These are phyloP conservation scores for Hydropotes inermis DNA, from an alignment of 2,113 vertebrate species.

Conservation along the genomic window DNA sequence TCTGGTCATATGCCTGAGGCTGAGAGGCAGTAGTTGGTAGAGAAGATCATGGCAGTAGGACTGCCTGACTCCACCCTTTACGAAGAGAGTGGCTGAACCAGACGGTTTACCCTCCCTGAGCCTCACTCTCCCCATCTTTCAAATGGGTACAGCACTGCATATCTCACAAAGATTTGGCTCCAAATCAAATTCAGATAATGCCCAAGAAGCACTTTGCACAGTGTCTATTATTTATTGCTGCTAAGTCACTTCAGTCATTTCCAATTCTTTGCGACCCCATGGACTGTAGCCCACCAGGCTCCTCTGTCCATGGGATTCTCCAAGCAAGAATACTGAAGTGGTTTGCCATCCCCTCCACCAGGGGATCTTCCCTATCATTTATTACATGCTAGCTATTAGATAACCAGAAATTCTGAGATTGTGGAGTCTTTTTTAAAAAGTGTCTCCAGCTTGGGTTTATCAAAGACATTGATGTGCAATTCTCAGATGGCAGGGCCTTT, in stretches of 20 bases:
- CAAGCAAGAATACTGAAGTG: not conserved
- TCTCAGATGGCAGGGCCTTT: not conserved
- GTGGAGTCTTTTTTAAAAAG: not conserved
- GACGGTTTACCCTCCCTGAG: not conserved
- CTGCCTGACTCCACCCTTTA: not conserved
- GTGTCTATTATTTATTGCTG: not conserved
- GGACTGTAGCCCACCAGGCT: not conserved
- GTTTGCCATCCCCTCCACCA: not conserved
- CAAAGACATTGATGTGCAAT: not conserved
- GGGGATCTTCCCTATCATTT: not conserved
- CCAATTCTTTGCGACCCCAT: not conserved
- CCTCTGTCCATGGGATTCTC: not conserved
- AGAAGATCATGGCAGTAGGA: not conserved
- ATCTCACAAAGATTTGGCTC: not conserved
- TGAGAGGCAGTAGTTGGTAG: not conserved
- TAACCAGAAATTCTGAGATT: not conserved
- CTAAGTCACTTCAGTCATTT: not conserved
- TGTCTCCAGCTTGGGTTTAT: not conserved
- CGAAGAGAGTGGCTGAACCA: accelerated
- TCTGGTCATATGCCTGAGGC: not conserved
- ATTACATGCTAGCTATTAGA: not conserved
- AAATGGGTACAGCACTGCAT: not conserved
- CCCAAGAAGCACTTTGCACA: not conserved
- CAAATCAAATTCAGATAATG: not conserved
- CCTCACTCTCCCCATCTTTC: not conserved